Evolutionary conservation across 2,113 vertebrate species (phyloP).

Genomic region (Acrocephalus arundinaceus): DNA sequence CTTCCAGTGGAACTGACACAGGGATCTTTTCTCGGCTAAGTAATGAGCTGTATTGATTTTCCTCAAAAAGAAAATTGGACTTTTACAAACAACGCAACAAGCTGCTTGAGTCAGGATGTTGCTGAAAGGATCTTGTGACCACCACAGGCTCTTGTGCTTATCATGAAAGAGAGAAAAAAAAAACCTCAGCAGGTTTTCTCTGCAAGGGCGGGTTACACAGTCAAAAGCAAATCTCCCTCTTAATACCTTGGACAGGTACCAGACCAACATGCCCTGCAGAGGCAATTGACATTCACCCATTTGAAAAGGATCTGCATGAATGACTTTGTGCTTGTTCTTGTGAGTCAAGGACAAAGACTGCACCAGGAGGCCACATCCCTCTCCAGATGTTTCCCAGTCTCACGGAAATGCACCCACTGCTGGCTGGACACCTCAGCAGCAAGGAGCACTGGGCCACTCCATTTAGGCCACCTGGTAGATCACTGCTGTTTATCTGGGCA

Average conservation of each 20-base stretch:
- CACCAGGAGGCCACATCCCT: not conserved
- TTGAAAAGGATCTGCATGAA: not conserved
- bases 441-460: not conserved
- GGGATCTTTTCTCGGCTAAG: constrained; percentile 30
- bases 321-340: not conserved
- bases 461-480: not conserved
- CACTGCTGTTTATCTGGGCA: not conserved
- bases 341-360: not conserved
- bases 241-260: not conserved
- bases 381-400: not conserved
- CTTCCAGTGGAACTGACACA: constrained; percentile 34
- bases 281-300: not conserved
- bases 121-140: constrained; percentile 5
- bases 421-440: not conserved
- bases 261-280: not conserved
- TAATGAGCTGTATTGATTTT: constrained; percentile 60
- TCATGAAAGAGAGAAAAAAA: not conserved
- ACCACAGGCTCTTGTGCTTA: not conserved
- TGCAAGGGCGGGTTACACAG: not conserved
- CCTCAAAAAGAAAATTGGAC: constrained; percentile 55
- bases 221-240: not conserved
- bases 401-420: rapidly evolving
- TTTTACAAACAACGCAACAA: not conserved
- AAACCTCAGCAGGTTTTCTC: not conserved
- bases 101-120: constrained; percentile 17